These are phyloP conservation scores for Chouioia cunea DNA, from an alignment of 2,888 invertebrate species.

Conservation along the genomic window DNA sequence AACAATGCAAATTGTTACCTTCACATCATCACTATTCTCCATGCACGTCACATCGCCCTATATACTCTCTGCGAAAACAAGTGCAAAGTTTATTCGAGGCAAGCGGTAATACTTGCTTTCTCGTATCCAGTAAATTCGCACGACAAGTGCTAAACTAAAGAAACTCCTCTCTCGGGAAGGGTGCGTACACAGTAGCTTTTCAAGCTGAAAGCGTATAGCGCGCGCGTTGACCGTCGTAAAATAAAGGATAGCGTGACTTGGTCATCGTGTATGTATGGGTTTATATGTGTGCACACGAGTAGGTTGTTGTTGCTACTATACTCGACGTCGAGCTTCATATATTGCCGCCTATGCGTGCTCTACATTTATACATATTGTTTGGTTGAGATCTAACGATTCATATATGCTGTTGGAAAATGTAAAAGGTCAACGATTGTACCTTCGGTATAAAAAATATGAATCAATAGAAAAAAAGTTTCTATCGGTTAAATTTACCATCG, in stretches of 20 bases:
- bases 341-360: neutral
- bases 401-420: conserved; percentile 7
- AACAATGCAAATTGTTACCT: no score
- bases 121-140: conserved; percentile 25
- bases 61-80: no score
- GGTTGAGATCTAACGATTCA: conserved; percentile 33
- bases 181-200: conserved; percentile 12
- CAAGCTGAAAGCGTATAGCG: neutral
- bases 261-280: neutral
- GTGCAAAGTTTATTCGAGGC: conserved; percentile 27
- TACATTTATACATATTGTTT: conserved; percentile 4
- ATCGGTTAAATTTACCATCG: no score
- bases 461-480: no score
- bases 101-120: neutral
- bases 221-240: conserved; percentile 25
- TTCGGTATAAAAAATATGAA: no score
- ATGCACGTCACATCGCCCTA: no score
- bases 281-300: neutral
- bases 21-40: no score
- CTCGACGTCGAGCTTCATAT: no score
- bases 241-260: conserved; percentile 31
- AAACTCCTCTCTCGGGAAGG: neutral
- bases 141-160: conserved; percentile 33
- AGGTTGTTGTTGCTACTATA: no score
- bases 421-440: neutral